A percentile compares a stretch with the other conserved stretches of the same genome.
Conservation (phyloP, 2,113 vertebrate species). For the Paramisgurnus dabryanus region DNA sequence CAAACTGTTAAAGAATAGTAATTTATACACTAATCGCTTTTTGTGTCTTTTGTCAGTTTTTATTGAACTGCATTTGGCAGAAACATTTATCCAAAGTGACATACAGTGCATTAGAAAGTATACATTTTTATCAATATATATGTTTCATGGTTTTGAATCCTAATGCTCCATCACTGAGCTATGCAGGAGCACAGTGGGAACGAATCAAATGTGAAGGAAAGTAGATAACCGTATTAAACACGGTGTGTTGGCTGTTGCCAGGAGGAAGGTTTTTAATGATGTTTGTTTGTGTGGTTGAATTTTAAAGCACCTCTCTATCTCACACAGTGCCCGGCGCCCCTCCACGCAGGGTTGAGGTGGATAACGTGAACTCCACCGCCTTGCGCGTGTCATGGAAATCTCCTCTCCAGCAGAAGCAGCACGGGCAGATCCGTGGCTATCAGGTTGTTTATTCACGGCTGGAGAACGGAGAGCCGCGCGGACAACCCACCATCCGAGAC, state of each 20-base stretch:
- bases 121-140: too few relatives aligned
- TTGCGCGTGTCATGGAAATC: conserved; percentile 90
- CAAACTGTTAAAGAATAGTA: too few relatives aligned
- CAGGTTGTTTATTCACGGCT: conserved; percentile 90
- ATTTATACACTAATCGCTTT: too few relatives aligned
- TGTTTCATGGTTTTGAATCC: too few relatives aligned
- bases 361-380: conserved; percentile 88
- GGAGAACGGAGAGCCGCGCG: conserved; percentile 86
- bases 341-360: conserved; percentile 89
- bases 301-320: background rate
- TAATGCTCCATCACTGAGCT: too few relatives aligned
- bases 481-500: conserved; percentile 85
- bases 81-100: too few relatives aligned
- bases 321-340: conserved; percentile 90
- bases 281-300: conserved; percentile 1
- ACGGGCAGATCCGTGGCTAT: conserved; percentile 93
- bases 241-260: conserved; percentile 5
- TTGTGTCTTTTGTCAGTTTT: too few relatives aligned
- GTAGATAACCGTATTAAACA: background rate
- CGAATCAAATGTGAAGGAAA: too few relatives aligned
- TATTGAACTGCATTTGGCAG: too few relatives aligned
- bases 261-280: background rate
- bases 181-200: too few relatives aligned
- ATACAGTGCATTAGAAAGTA: too few relatives aligned
- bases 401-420: conserved; percentile 87